These are phyloP conservation scores for cattle (Bos taurus) DNA, from an alignment of 2,113 vertebrate genomes.

Conservation along the genomic window DNA sequence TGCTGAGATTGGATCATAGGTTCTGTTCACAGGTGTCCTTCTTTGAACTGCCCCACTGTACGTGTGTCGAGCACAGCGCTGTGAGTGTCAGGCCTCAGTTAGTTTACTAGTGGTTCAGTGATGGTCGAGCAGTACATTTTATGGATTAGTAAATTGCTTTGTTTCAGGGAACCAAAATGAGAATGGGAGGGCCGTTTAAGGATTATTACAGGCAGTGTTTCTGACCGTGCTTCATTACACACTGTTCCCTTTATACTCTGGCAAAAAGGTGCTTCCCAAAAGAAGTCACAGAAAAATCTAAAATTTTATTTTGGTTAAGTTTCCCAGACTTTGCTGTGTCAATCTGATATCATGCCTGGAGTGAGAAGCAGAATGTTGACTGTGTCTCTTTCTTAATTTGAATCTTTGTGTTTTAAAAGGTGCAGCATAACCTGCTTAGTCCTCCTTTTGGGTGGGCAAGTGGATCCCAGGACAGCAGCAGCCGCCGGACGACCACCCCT, in stretches of 20 bases:
- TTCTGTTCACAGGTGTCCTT: background rate
- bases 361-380: background rate
- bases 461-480: conserved; percentile 85
- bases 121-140: background rate
- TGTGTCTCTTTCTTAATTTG: background rate
- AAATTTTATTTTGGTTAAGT: background rate
- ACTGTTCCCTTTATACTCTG: background rate
- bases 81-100: rapidly evolving
- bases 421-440: conserved; percentile 96
- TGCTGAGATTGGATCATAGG: background rate
- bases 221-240: background rate
- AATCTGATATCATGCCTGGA: background rate
- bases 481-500: conserved; percentile 82
- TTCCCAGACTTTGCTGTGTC: background rate
- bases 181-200: background rate
- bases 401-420: conserved; percentile 78
- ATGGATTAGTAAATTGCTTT: background rate
- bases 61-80: background rate
- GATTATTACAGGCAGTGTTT: background rate
- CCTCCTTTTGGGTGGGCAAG: conserved; percentile 88
- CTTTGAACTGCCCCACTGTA: background rate
- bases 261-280: background rate
- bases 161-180: background rate
- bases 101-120: background rate
- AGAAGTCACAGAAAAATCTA: background rate